Evolutionary conservation across 2,888 invertebrate species (phyloP), one percentile per base, ranked within the genome.

Genomic region (Heliconius aoede): DNA sequence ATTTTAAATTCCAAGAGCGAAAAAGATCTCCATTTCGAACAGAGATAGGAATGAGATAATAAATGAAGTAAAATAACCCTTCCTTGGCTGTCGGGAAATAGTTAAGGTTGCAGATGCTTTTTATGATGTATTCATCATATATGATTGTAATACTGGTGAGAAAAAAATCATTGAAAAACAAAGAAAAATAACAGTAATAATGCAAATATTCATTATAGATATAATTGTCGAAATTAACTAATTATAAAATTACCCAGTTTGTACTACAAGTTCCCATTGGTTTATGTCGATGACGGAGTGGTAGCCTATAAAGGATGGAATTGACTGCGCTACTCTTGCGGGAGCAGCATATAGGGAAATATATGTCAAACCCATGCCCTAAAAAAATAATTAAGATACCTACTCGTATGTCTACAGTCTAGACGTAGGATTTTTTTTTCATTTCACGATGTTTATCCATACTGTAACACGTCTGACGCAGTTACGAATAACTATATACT

Each of bases 1-100:
- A 65, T 69, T 68, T 76, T 76, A 61, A 76, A 78, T 69, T 69
- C 61, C 74, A 69, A 32, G n/a, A 32, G 69, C 55, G 32, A 69
- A 69, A 32, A 55, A 51, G 11, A 9, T 3, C 51, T 55, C 5
- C 55, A 69, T 32, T 36, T 68, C 46, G 69, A 46, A 46, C 55
- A 28, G 32, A 77, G 68, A 62, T 72, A 71, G 72, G 72, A 77
- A 55, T 55, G 30, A 55, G 55, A 69, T 30, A 32, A 51, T 68
- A 68, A 13, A n/a, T 18, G n/a, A 69, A 55, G 3, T 55, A 55
- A 55, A 13, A n/a, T n/a, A n/a, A n/a, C n/a, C n/a, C n/a, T n/a
- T n/a, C n/a, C n/a, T n/a, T n/a, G n/a, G n/a, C n/a, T n/a, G n/a
- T n/a, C n/a, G n/a, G n/a, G n/a, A n/a, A n/a, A 30, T 69, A 69